Base-by-base conservation (phyloP, 2,888 invertebrate genomes). In the Nymphalis polychloros region DNA sequence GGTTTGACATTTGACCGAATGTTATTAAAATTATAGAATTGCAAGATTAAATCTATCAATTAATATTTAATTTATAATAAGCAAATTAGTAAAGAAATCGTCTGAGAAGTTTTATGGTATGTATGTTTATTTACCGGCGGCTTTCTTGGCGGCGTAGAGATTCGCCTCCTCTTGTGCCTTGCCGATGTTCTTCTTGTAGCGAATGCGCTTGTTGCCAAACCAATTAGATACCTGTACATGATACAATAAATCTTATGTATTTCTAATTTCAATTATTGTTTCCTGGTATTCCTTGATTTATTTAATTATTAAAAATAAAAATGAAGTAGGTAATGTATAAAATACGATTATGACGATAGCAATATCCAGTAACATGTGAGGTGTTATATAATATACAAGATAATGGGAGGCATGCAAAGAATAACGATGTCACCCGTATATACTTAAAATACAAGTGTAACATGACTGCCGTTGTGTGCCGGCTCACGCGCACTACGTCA, bases 91-190 rank as follows among this genome's bases (percentile, higher is more conserved):
- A 17, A 2, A 55, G 17, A 49, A 68, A 69, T 70, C 8, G 13
- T 57, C 57, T 13, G 19, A n/a, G 13, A 31, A 13, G 35, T 57
- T 41, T 41, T 13, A 41, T 10, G 17, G 20, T 27, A 10, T n/a
- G 4, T 19, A 5, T 57, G 20, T 63, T 49, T 62, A 72, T 67
- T 89, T 94, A 93, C 97, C 97, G 77, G 97, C 97, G 77, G 98
- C 98, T 90, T 98, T 99, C 93, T 99, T 99, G 75, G 99, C 99
- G 72, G 99, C 99, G 92, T 99, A 99, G 84, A 99, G 94, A 92
- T 99, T 99, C 69, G 99, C 99, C 93, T 99, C 99, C 92, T 99
- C 99, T 91, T 99, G 99, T 68, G 99, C 99, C 92, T 99, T 99
- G 82, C 98, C 99, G 79, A 99, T 99, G 93, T 99, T 99, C 94